Evolutionary conservation across 2,797 vertebrate species (phyloP), one percentile per base, ranked within the genome.

Genomic region (Periophthalmus magnuspinnatus): DNA sequence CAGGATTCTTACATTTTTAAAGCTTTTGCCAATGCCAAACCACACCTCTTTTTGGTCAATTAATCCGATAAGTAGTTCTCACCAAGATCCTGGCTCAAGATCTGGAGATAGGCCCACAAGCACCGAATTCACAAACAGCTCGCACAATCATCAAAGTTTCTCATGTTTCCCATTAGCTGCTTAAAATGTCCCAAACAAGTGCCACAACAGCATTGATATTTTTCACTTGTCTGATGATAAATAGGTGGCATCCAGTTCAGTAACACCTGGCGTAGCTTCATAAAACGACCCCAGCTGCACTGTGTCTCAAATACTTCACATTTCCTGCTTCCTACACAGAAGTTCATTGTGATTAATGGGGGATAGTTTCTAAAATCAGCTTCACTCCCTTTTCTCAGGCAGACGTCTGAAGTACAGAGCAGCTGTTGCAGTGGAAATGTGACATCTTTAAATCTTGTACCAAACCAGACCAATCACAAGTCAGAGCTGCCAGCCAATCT

Each of bases 401-500:
- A 93, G 69, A 81, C 92, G 71, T 91, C 84, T 66, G 95, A 97
- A 81, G 94, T 93, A 77, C 95, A 93, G 84, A 95, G 65, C 85
- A 93, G 84, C 90, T 93, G 92, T 2, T 91, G 93, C 65, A 92
- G 64, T 78, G 77, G 86, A 81, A 95, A 86, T 69, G 75, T 70
- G 71, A 82, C 78, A 0, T 83, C 93, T 33, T 74, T 65, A 48
- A 65, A 82, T 78, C 86, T 80, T 55, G 80, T 85, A 6, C 91
- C 90, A 71, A 76, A 71, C 70, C 59, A 69, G 58, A 81, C 86
- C 0, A 88, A 65, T 79, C 90, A 89, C 80, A 97, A 94, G 74
- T 92, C 86, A 0, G 94, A 94, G 4, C 92, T 97, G 10, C 97
- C 97, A 21, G 80, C 93, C 21, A 97, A 95, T 81, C 72, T 99